These are phyloP conservation scores for Acridotheres tristis DNA, from an alignment of 2,797 vertebrate species.

Conservation along the genomic window DNA sequence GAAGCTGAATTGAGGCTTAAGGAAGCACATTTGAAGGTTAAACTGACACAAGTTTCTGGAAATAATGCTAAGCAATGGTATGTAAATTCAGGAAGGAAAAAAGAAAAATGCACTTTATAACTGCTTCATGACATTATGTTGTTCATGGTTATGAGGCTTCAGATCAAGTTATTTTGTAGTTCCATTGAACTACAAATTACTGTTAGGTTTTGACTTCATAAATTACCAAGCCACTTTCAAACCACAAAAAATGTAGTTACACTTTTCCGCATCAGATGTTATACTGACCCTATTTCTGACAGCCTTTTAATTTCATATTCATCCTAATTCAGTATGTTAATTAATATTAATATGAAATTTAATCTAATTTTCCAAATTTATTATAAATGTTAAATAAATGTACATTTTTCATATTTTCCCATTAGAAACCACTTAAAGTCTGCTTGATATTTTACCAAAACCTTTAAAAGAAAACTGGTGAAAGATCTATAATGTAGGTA, in stretches of 20 bases:
- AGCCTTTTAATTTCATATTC: background rate
- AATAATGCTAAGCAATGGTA: background rate
- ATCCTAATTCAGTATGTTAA: background rate
- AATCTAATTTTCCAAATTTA: background rate
- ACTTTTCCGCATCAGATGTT: background rate
- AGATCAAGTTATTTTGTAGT: background rate
- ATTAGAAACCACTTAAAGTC: background rate
- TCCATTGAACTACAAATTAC: background rate
- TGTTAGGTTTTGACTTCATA: background rate
- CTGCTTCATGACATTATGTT: background rate
- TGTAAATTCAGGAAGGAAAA: background rate
- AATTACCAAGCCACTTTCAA: background rate
- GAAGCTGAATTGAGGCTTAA: background rate
- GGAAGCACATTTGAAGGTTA: background rate
- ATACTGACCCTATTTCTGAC: background rate
- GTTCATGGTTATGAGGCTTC: background rate
- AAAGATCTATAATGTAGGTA: background rate
- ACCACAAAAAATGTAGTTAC: background rate
- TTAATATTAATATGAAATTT: background rate
- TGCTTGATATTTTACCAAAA: background rate
- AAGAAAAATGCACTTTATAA: background rate
- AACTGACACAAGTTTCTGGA: background rate
- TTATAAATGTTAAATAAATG: background rate
- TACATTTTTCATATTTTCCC: background rate
- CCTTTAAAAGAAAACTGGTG: background rate